Base-by-base conservation (phyloP, 2,888 invertebrate species). In the Phortica okadai region DNA sequence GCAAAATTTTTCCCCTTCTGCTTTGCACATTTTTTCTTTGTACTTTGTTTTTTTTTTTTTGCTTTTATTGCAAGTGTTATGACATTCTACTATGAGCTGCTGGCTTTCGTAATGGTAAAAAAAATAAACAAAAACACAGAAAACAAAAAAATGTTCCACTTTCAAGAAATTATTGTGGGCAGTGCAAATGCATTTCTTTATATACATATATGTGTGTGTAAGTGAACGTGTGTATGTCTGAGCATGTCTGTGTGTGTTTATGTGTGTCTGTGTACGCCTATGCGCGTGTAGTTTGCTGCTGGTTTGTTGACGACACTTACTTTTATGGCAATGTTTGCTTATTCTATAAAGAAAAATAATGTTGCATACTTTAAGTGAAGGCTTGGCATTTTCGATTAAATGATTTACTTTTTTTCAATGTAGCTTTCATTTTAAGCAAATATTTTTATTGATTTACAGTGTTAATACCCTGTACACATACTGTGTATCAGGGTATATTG, bases 161-260 rank as follows among this genome's bases (percentile, higher is more conserved):
- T 62, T 62, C 25, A 62, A 21, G 59, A 62, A 62, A 16, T 62
- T 62, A 62, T 62, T 62, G 59, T 62, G 25, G 25, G 16, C 14
- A 62, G 21, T 62, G 59, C 56, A 58, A 25, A 33, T 50, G 8
- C 70, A 70, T 70, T 11, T 16, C 16, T 70, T 50, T 25, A 16
- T 70, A 4, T 42, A 54, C 10, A 73, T 73, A 56, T 72, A 21
- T 45, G 45, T 73, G 54, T 59, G 21, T 74, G 5, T 70, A 70
- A 45, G 45, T 70, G 74, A 77, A 69, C 73, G 73, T 77, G 73
- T 78, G 72, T 73, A 76, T 54, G 74, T 70, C 78, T 82, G 82
- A 6, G 45, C 45, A 7, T 59, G 59, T 16, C 8, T 59, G 21
- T 8, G 16, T 59, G 21, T 74, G 5, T 70, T 45, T 70, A 42